phyloP scores from a whole-genome alignment of 1,140 invertebrate species.

The Trachymyrmex cornetzi region DNA sequence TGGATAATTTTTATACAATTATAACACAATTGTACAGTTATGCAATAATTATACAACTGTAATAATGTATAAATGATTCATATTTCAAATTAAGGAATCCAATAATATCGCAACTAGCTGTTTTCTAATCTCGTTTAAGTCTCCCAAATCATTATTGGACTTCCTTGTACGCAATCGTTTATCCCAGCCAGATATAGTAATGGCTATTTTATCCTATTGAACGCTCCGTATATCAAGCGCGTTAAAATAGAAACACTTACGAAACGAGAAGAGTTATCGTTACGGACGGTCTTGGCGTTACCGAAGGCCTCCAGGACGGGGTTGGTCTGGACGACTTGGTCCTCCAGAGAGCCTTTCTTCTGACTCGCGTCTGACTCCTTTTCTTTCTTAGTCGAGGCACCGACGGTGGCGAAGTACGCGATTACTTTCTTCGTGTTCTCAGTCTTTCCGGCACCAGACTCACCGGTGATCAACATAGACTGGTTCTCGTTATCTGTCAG shows the following conservation, averaged over 20 bases:
- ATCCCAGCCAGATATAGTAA: constrained; percentile 35
- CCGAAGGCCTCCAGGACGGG: constrained; percentile 99
- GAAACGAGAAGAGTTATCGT: constrained; percentile 99
- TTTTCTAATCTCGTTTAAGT: not conserved
- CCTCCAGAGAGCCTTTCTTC: constrained; percentile 96
- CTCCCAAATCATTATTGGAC: not conserved
- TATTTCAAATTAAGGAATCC: not conserved
- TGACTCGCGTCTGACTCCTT: constrained; percentile 87
- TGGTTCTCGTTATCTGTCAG: constrained; percentile 96
- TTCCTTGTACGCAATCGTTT: constrained; percentile 6
- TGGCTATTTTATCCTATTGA: constrained; percentile 28
- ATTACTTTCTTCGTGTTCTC: constrained; percentile 99
- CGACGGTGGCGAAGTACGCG: constrained; percentile 98
- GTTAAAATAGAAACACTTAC: constrained; percentile 90
- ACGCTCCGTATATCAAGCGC: not conserved
- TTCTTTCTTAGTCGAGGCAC: constrained; percentile 93
- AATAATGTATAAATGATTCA: not conserved
- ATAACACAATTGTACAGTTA: too few relatives aligned
- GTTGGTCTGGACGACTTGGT: constrained; percentile 99
- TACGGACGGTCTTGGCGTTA: constrained; percentile 99
- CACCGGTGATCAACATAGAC: constrained; percentile 99
- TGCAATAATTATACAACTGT: too few relatives aligned
- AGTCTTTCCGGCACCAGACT: constrained; percentile 99
- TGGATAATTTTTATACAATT: not conserved
- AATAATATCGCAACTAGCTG: not conserved